Evolutionary conservation across 2,797 vertebrate genomes (phyloP).

Genomic region (Serranus cabrilla): DNA sequence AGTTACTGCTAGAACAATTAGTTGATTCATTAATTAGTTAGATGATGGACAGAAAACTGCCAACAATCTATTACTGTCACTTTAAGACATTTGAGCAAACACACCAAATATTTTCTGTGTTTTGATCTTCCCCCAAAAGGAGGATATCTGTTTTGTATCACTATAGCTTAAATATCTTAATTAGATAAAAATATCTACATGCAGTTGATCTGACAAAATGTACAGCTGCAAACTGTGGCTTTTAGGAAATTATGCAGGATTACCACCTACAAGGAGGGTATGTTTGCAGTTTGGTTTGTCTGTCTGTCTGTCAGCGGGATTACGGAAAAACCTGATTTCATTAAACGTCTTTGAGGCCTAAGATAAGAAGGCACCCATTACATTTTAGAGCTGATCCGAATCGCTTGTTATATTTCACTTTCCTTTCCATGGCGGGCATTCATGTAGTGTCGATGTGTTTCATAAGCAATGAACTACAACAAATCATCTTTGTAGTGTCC

Average conservation of each 20-base stretch:
- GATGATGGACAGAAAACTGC: not conserved
- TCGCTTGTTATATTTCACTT: too few relatives aligned
- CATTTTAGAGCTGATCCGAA: too few relatives aligned
- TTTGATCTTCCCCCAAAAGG: not conserved
- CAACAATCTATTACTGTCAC: not conserved
- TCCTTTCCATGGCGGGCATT: too few relatives aligned
- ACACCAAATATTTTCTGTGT: not conserved
- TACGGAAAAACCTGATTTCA: too few relatives aligned
- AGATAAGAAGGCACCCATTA: too few relatives aligned
- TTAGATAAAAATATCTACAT: not conserved
- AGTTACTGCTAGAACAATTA: not conserved
- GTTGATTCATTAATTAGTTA: not conserved
- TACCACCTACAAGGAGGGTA: too few relatives aligned
- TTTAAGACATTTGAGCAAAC: not conserved
- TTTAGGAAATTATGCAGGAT: not conserved
- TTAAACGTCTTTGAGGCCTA: too few relatives aligned
- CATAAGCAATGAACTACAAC: too few relatives aligned
- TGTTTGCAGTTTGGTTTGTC: too few relatives aligned
- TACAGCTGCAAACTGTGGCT: not conserved
- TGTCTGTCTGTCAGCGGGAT: too few relatives aligned
- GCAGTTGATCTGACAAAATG: not conserved
- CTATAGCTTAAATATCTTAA: not conserved
- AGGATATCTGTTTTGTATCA: not conserved
- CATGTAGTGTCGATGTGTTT: too few relatives aligned
- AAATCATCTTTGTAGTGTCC: too few relatives aligned